Evolutionary conservation across 2,888 invertebrate species (phyloP).

Genomic region (Noctua janthe): DNA sequence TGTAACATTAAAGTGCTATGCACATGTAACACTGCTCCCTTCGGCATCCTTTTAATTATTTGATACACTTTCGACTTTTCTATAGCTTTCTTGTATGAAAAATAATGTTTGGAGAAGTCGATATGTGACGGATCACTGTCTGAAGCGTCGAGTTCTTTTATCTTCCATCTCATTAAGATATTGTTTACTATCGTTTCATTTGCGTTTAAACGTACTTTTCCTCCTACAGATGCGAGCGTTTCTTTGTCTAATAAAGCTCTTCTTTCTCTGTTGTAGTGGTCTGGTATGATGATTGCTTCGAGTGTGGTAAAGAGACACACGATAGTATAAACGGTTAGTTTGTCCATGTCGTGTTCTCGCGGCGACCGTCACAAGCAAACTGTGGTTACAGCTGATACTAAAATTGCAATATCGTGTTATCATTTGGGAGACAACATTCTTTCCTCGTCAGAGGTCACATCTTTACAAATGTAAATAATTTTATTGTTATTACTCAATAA

Average conservation of each 20-base stretch:
- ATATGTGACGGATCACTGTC: constrained; percentile 87
- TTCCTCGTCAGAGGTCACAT: constrained; percentile 8
- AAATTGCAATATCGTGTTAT: not conserved
- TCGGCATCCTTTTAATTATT: constrained; percentile 93
- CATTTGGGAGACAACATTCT: not conserved
- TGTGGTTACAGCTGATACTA: constrained; percentile 5
- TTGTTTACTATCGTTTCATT: constrained; percentile 89
- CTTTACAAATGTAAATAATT: not conserved
- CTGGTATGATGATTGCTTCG: constrained; percentile 67
- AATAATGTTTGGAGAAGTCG: constrained; percentile 92
- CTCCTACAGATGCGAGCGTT: constrained; percentile 85
- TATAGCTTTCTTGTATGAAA: constrained; percentile 90
- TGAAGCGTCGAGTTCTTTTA: constrained; percentile 87
- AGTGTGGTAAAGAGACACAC: constrained; percentile 63
- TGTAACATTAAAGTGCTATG: constrained; percentile 92
- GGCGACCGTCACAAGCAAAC: constrained; percentile 30
- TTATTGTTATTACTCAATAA: not conserved
- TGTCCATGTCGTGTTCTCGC: constrained; percentile 52
- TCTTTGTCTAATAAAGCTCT: constrained; percentile 82
- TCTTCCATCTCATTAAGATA: constrained; percentile 90
- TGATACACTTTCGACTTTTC: constrained; percentile 92
- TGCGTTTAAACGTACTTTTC: constrained; percentile 82
- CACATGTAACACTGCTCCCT: constrained; percentile 93
- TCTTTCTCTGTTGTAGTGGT: constrained; percentile 72
- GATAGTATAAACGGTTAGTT: constrained; percentile 48